These are phyloP conservation scores for Echiichthys vipera DNA, from an alignment of 2,797 vertebrate species.

Conservation along the genomic window DNA sequence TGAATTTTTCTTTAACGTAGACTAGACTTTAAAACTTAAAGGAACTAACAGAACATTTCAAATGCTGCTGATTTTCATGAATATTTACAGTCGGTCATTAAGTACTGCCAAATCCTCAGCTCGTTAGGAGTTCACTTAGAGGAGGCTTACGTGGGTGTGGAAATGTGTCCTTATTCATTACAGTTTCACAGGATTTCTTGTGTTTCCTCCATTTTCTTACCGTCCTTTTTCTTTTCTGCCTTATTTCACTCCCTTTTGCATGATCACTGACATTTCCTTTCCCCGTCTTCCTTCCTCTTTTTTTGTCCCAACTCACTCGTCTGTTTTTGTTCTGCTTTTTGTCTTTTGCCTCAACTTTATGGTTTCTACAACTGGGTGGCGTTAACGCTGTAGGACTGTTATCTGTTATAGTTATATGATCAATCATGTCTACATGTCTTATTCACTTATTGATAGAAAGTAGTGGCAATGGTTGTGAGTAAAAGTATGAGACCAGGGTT, in stretches of 20 bases:
- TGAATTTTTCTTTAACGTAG: constrained; percentile 5
- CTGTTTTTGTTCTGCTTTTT: constrained; percentile 22
- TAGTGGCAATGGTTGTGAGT: no score
- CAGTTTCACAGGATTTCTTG: constrained; percentile 14
- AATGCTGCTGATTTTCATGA: constrained; percentile 32
- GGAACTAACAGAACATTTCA: constrained; percentile 27
- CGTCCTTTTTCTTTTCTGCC: not conserved
- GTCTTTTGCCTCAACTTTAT: not conserved
- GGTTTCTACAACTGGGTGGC: not conserved
- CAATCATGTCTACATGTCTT: not conserved
- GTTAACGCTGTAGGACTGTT: not conserved
- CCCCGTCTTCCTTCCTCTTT: constrained; percentile 1
- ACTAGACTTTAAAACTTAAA: constrained; percentile 12
- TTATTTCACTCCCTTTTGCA: constrained; percentile 4
- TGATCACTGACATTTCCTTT: constrained; percentile 2
- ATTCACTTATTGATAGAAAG: not conserved
- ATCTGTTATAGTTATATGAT: not conserved
- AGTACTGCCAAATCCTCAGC: constrained; percentile 11
- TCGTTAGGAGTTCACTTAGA: constrained; percentile 33
- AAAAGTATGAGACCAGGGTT: not conserved
- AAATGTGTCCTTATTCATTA: not conserved
- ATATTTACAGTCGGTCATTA: constrained; percentile 54
- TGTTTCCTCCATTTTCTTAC: not conserved
- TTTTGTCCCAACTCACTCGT: not conserved
- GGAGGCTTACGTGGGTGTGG: constrained; percentile 16